Conservation (phyloP, 1,140 invertebrate species). For the Orius insidiosus region DNA sequence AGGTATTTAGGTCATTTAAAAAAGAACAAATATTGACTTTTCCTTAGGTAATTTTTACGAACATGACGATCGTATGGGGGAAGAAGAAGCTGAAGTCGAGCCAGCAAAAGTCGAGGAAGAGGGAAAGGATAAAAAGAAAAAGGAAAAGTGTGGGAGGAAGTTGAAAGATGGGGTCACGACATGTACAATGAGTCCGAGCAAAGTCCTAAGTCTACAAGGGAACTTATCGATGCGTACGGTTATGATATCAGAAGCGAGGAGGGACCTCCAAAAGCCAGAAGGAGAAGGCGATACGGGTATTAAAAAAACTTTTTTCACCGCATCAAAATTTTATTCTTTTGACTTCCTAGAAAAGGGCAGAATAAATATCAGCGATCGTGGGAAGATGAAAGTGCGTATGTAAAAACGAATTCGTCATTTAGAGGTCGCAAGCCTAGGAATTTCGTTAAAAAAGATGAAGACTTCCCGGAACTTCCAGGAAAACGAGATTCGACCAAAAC, state of each 20-base stretch:
- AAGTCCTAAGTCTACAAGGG: conserved; percentile 71
- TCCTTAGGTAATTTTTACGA: conserved; percentile 55
- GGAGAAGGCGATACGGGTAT: conserved; percentile 74
- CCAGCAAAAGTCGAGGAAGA: not conserved
- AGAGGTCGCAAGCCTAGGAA: conserved; percentile 2
- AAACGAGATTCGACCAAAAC: not conserved
- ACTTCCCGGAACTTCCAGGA: conserved; percentile 15
- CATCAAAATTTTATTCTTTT: too few species aligned
- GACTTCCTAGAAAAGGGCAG: conserved; percentile 52
- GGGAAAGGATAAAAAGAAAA: conserved; percentile 1
- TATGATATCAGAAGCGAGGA: conserved; percentile 90
- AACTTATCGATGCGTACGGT: conserved; percentile 75
- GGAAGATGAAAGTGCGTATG: conserved; percentile 80
- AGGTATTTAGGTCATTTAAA: too few species aligned
- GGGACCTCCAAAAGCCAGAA: conserved; percentile 67
- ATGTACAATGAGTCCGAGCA: conserved; percentile 64
- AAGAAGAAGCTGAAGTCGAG: conserved; percentile 22
- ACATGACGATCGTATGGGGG: conserved; percentile 79
- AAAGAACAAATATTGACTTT: too few species aligned
- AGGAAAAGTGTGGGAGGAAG: conserved; percentile 3
- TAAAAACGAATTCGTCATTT: conserved; percentile 21
- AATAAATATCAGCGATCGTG: conserved; percentile 82
- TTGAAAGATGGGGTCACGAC: conserved; percentile 70
- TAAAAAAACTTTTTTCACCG: too few species aligned
- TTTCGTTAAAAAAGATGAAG: conserved; percentile 14